Conservation (phyloP, 2,797 vertebrate genomes). For the Takifugu ocellatus region DNA sequence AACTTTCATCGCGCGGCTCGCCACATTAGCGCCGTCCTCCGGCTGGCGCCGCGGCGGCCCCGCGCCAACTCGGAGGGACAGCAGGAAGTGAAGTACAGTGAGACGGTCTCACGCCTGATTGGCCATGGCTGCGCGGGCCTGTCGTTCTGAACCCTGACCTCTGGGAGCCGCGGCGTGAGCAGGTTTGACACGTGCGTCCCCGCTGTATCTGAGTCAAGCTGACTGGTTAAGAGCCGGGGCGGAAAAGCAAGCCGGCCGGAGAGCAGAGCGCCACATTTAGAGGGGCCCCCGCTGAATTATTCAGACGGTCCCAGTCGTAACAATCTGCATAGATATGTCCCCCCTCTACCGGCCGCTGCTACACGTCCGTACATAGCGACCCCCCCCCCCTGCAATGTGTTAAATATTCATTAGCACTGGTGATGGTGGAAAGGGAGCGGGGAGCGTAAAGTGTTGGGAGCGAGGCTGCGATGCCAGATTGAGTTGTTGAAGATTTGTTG, state of each 20-base stretch:
- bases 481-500: constrained; percentile 53
- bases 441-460: constrained; percentile 47
- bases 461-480: constrained; percentile 53
- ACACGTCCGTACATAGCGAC: constrained; percentile 14
- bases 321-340: constrained; percentile 62
- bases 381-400: constrained; percentile 14
- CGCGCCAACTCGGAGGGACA: constrained; percentile 47
- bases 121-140: constrained; percentile 52
- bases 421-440: constrained; percentile 35
- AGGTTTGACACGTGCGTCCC: constrained; percentile 67
- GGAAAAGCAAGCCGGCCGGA: constrained; percentile 48
- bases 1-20: constrained; percentile 59
- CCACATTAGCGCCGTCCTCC: constrained; percentile 49
- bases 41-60: constrained; percentile 7
- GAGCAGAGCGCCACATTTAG: constrained; percentile 63
- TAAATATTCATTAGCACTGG: constrained; percentile 70
- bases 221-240: constrained; percentile 76
- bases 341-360: constrained; percentile 30
- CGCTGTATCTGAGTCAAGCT: constrained; percentile 69
- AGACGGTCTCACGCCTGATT: constrained; percentile 61
- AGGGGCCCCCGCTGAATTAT: constrained; percentile 71
- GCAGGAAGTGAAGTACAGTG: constrained; percentile 54
- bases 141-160: constrained; percentile 74
- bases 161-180: constrained; percentile 60
- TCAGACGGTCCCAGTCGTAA: constrained; percentile 71